Evolutionary conservation across 2,113 vertebrate genomes (phyloP).

Genomic region (Pseudonaja textilis): DNA sequence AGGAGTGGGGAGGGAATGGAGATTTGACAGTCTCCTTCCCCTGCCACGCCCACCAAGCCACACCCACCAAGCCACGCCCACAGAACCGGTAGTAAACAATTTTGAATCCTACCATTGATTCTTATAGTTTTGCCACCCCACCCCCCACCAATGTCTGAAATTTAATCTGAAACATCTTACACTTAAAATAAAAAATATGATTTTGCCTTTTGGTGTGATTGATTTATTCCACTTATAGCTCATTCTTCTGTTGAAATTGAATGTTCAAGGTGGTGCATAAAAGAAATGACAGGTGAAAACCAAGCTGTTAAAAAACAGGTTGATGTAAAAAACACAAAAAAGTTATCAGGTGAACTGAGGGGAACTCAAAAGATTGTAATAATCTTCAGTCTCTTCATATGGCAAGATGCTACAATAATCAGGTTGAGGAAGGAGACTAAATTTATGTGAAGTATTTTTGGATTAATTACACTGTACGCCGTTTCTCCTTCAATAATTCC

Average conservation of each 20-base stretch:
- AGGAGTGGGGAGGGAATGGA: no score
- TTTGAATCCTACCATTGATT: background rate
- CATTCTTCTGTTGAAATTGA: background rate
- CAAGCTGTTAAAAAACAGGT: background rate
- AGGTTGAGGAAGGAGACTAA: background rate
- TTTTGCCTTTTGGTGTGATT: background rate
- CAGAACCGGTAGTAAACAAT: no score
- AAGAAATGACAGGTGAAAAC: background rate
- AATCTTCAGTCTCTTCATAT: background rate
- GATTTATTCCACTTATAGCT: background rate
- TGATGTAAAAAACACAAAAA: background rate
- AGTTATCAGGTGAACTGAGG: background rate
- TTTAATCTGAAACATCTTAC: background rate
- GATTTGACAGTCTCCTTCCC: no score
- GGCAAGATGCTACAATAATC: background rate
- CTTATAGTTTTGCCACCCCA: background rate
- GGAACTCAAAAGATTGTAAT: background rate
- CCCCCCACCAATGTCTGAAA: background rate
- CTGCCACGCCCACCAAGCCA: no score
- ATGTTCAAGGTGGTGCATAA: background rate
- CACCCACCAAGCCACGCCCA: no score
- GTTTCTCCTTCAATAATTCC: background rate
- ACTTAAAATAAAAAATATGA: background rate
- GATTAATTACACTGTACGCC: background rate
- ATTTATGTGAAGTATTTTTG: background rate